phyloP scores from a whole-genome alignment of 2,113 vertebrate genomes.

The Eira barbara region DNA sequence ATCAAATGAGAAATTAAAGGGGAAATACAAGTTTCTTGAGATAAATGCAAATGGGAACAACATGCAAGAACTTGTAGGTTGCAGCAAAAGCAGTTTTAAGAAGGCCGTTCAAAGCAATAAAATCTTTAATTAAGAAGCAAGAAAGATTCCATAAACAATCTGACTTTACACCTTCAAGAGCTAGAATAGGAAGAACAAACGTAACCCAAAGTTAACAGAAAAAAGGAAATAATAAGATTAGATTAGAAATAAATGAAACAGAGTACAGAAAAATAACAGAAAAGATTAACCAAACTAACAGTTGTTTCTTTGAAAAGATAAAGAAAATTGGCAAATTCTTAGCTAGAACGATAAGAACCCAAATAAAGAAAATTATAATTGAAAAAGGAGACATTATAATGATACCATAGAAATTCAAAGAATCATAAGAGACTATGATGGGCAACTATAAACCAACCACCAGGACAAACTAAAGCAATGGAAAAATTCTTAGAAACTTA shows the following conservation, averaged over 20 bases:
- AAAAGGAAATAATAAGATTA: not conserved
- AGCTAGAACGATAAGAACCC: not conserved
- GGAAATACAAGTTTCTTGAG: not conserved
- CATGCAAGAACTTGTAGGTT: not conserved
- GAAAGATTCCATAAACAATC: not conserved
- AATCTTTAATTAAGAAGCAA: not conserved
- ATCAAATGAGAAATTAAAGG: not conserved
- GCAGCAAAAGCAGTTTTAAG: not conserved
- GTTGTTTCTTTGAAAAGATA: not conserved
- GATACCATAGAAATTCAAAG: not conserved
- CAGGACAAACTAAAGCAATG: not conserved
- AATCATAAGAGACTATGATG: not conserved
- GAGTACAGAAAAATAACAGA: not conserved
- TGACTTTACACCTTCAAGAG: not conserved
- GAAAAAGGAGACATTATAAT: not conserved
- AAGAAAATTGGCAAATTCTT: not conserved
- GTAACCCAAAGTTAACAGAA: not conserved
- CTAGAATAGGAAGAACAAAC: not conserved
- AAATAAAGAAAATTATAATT: not conserved
- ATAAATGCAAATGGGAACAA: not conserved
- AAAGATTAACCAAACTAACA: not conserved
- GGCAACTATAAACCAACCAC: not conserved
- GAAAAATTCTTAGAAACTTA: not conserved
- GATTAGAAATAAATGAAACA: not conserved
- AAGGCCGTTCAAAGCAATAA: not conserved